Evolutionary conservation across 2,888 invertebrate genomes (phyloP), one percentile per base, ranked within the genome.

Genomic region (Synergus itoensis): DNA sequence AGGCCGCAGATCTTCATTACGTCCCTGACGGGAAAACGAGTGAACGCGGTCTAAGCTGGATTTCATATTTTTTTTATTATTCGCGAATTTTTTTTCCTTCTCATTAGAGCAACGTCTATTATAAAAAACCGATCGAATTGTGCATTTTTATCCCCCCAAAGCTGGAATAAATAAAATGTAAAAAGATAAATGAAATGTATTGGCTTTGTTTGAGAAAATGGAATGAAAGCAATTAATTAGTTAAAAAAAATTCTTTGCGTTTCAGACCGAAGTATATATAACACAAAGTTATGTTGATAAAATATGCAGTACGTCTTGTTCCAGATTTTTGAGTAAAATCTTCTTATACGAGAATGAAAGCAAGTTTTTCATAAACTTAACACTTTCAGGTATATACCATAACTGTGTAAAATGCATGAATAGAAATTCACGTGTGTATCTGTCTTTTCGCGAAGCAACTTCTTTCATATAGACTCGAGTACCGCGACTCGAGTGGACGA

Each of bases 21-120:
- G 41, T n/a, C 41, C 28, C 28, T 63, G n/a, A 36, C 36, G 16
- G 9, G 48, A 69, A 48, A 69, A 69, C 69, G 65, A 65, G 41
- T 21, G 48, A 60, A 8, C 60, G n/a, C 60, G n/a, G 8, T 18
- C 11, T 21, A 21, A 69, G 16, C 48, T 28, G 16, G 48, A 48
- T 48, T 36, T 69, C 28, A 69, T 69, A 48, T 69, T 16, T 28
- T 69, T 69, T 69, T 69, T 45, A 45, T 28, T 14, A 43, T 43
- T 12, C 45, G 9, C 5, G 48, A n/a, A 7, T 7, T 45, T 28
- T 28, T 21, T 28, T 16, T 45, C 41, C 16, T 16, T 43, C 43
- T 53, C 69, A 69, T 69, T 69, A 69, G 36, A n/a, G 28, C 8
- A 21, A 18, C 28, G 40, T 5, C 1, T 21, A 4, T 21, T 45